Base-by-base conservation (phyloP, 1,140 invertebrate genomes). In the Drosophila insularis region DNA sequence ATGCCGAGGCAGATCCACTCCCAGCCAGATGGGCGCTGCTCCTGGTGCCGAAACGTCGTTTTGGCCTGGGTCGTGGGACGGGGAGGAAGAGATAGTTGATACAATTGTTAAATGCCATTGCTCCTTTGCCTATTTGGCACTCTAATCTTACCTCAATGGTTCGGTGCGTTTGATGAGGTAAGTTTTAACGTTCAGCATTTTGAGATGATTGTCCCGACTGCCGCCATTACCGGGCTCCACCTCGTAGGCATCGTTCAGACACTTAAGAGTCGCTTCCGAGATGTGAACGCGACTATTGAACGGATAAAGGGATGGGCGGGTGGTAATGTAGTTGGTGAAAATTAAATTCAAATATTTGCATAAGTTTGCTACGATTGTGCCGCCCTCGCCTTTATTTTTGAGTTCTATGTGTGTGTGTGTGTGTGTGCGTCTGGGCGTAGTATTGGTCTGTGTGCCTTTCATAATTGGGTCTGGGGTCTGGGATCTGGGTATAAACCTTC, bases 171-270 rank as follows among this genome's bases (percentile, higher is more conserved):
- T 97, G 63, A 99, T 98, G n/a, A 99, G 93, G 92, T 96, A 99
- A 1, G 98, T 99, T 74, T 96, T 95, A n/a, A 99, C 95, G 73
- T 96, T 95, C 63, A 98, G 95, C 71, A 98, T 96, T 73, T 95
- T 96, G 1, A 99, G 92, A 92, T 98, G 98, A 66, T 95, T 92
- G 91, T 99, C 96, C 40, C 98, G 93, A 14, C 95, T 95, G 10
- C 95, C 95, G 0, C 98, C 98, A 68, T 97, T 94, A 0, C 98
- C 98, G 0, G 97, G 96, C 90, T 99, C 98, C 40, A 98, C 97
- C 85, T 98, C 97, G 90, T 98, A 99, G 3, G 96, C 95, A 11
- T 95, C 96, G 71, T 97, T 95, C 37, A 98, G 92, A 91, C 96
- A 98, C 62, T 96, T 95, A 14, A 97, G 92, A 0, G 98, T 98